Conservation (phyloP, 2,888 invertebrate genomes). For the Exephanes ischioxanthus region DNA sequence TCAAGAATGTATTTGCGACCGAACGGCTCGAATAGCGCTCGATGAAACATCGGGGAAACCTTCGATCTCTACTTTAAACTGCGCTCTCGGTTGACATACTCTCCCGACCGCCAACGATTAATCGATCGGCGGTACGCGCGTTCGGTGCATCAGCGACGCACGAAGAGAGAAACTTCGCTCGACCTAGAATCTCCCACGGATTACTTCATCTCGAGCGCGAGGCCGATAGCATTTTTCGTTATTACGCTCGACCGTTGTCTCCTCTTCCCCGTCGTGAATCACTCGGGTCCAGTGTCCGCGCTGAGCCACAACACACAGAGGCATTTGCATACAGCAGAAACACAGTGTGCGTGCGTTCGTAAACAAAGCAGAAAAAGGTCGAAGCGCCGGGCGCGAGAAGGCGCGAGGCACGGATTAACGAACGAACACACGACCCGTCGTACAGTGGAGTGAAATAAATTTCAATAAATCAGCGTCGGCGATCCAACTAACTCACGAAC, state of each 20-base stretch:
- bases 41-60: not conserved
- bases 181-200: slow-evolving; percentile 52
- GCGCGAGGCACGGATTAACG: slow-evolving; percentile 34
- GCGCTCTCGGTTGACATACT: not conserved
- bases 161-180: slow-evolving; percentile 13
- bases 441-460: slow-evolving; percentile 18
- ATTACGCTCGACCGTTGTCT: slow-evolving; percentile 30
- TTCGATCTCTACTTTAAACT: slow-evolving; percentile 18
- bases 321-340: slow-evolving; percentile 53
- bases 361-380: slow-evolving; percentile 10
- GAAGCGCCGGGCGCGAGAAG: slow-evolving; percentile 6
- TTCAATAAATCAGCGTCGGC: slow-evolving; percentile 44
- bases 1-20: not conserved
- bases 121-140: not conserved
- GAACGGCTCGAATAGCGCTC: not conserved
- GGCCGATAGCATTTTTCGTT: slow-evolving; percentile 59
- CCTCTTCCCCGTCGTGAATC: slow-evolving; percentile 57
- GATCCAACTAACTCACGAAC: not conserved
- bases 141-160: not conserved
- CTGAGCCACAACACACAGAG: slow-evolving; percentile 15
- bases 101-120: not conserved
- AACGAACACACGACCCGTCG: slow-evolving; percentile 3
- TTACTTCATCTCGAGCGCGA: slow-evolving; percentile 39
- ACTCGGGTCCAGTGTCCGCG: slow-evolving; percentile 40
- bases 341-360: no score